Evolutionary conservation across 1,140 invertebrate genomes (phyloP).

Genomic region (Drosophila tropicalis): DNA sequence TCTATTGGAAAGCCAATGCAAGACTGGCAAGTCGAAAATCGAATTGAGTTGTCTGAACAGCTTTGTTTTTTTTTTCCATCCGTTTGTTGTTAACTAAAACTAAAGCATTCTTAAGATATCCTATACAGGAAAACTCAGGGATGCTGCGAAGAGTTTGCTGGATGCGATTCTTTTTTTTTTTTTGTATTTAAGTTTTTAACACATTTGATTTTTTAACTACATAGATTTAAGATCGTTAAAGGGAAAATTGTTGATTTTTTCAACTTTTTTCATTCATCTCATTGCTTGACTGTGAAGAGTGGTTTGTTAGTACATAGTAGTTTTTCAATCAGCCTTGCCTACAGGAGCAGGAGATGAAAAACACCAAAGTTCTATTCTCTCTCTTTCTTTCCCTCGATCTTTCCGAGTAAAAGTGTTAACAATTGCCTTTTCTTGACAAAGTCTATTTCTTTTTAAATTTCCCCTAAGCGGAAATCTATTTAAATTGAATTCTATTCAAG

Average conservation of each 20-base stretch:
- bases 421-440: conserved; percentile 63
- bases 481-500: conserved; percentile 80
- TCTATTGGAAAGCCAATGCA: not conserved
- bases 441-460: conserved; percentile 69
- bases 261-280: conserved; percentile 34
- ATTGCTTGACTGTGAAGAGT: conserved; percentile 46
- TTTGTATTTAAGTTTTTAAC: not conserved
- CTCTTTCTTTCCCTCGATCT: conserved; percentile 1
- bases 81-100: not conserved
- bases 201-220: too few species aligned
- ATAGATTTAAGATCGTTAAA: conserved; percentile 5
- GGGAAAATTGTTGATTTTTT: conserved; percentile 46
- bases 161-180: too few species aligned
- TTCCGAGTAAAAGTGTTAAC: conserved; percentile 55
- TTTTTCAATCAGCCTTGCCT: conserved; percentile 74
- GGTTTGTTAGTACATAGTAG: conserved; percentile 68
- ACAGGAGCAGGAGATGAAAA: conserved; percentile 20
- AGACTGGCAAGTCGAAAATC: not conserved
- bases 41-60: not conserved
- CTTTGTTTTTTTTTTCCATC: not conserved
- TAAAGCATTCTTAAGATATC: not conserved
- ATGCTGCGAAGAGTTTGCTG: not conserved
- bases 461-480: conserved; percentile 82
- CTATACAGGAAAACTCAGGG: not conserved
- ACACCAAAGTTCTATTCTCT: conserved; percentile 20